These are phyloP conservation scores for Phenganax subtilis DNA, from an alignment of 92 coral and sea anemone species.

Conservation along the genomic window DNA sequence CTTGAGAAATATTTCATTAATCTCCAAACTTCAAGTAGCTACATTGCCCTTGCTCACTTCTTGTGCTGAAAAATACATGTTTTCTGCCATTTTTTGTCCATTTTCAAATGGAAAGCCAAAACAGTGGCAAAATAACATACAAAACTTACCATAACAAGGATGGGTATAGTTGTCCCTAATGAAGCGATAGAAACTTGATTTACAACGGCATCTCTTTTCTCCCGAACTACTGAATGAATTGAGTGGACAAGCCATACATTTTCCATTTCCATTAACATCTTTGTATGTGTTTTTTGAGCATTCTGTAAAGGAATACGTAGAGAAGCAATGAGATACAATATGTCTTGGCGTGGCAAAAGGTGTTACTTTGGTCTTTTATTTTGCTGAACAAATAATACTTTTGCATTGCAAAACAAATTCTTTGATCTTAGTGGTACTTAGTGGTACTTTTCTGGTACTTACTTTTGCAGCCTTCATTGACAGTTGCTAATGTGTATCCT, in stretches of 20 bases:
- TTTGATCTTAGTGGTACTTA: slow-evolving; percentile 7
- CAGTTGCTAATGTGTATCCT: slow-evolving; percentile 43
- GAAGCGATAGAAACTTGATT: slow-evolving; percentile 44
- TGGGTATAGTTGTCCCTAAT: slow-evolving; percentile 18
- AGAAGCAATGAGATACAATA: not conserved
- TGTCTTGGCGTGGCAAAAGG: not conserved
- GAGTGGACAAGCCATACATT: slow-evolving; percentile 56
- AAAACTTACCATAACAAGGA: slow-evolving; percentile 40
- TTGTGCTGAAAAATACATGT: no score
- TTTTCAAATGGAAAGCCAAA: not conserved
- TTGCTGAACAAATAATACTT: not conserved
- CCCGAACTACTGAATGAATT: slow-evolving; percentile 42
- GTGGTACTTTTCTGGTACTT: not conserved
- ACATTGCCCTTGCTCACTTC: no score
- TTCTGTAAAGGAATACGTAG: slow-evolving; percentile 33
- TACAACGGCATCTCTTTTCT: slow-evolving; percentile 54
- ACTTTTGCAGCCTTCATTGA: slow-evolving; percentile 44
- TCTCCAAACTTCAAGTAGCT: not conserved
- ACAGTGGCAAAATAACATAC: not conserved
- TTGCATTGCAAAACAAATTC: slow-evolving; percentile 28
- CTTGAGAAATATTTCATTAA: not conserved
- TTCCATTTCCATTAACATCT: slow-evolving; percentile 44
- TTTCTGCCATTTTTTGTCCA: not conserved
- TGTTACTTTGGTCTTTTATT: not conserved
- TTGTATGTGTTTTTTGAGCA: slow-evolving; percentile 59